Evolutionary conservation across 1,140 invertebrate species (phyloP).

Genomic region (Dendrolimus kikuchii): DNA sequence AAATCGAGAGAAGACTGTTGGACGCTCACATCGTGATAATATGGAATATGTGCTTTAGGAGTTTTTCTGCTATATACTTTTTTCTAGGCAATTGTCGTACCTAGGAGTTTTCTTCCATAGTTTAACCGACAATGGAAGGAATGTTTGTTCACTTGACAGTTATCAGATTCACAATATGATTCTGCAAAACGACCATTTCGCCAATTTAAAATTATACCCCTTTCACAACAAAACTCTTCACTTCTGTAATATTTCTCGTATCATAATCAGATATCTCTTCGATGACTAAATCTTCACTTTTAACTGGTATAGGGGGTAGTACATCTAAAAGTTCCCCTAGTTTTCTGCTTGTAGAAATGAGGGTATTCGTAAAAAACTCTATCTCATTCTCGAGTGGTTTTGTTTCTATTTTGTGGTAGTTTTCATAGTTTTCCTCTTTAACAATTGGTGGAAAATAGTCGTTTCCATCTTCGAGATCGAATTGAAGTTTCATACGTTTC

Average conservation of each 20-base stretch:
- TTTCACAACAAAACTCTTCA: constrained; percentile 58
- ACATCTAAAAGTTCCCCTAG: constrained; percentile 45
- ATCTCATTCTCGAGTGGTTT: constrained; percentile 18
- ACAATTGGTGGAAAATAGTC: constrained; percentile 54
- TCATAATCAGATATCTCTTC: constrained; percentile 56
- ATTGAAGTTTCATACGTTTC: constrained; percentile 55
- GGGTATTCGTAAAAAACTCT: constrained; percentile 39
- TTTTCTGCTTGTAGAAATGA: constrained; percentile 47
- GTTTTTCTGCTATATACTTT: too few relatives aligned
- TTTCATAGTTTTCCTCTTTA: constrained; percentile 57
- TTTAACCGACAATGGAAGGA: too few relatives aligned
- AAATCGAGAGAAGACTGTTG: constrained; percentile 2
- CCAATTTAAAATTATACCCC: constrained; percentile 12
- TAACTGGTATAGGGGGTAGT: constrained; percentile 48
- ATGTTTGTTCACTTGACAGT: too few relatives aligned
- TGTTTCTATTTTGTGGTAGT: constrained; percentile 32
- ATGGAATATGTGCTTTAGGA: too few relatives aligned
- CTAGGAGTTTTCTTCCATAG: too few relatives aligned
- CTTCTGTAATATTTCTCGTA: constrained; percentile 41
- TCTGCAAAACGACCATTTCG: too few relatives aligned
- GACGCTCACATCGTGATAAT: too few relatives aligned
- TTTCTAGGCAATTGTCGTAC: too few relatives aligned
- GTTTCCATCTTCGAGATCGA: constrained; percentile 58
- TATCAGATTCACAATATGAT: too few relatives aligned
- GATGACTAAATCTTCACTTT: constrained; percentile 52